Evolutionary conservation across 2,888 invertebrate genomes (phyloP), one percentile per base, ranked within the genome.

Genomic region (Cheilosia grossa): DNA sequence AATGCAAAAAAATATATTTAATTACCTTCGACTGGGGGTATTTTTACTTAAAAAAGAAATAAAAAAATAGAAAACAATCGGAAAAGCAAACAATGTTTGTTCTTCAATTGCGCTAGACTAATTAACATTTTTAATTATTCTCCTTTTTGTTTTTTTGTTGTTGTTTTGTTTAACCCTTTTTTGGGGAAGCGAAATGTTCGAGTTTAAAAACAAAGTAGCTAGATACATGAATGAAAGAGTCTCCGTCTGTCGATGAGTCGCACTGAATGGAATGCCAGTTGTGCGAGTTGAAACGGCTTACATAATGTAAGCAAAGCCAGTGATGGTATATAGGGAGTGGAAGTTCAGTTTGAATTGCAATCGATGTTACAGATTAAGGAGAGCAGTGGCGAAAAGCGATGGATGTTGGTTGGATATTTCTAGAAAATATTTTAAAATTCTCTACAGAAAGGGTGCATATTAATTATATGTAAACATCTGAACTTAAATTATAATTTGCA

Each of bases 61-160:
- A n/a, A 64, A 40, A 61, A 42, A 15, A 7, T 2, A 13, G 15
- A 61, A 61, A 53, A 72, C 72, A 78, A 63, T 67, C 30, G 42
- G 13, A 56, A 42, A 78, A 53, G 42, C 58, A 63, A 81, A 78
- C 19, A 63, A 70, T 69, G 53, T 83, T 83, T 83, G 64, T 73
- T 78, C 78, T 83, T 69, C 63, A 63, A 58, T 69, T 83, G 72
- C 73, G 78, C 61, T 53, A 51, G 73, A 82, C 72, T 82, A 78
- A 82, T 82, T 82, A 82, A 67, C 78, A 82, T 82, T 82, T 67
- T 73, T 78, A 82, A 78, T 78, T 82, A 67, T 78, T 73, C 78
- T 72, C 49, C n/a, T 19, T 47, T 9, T 17, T 47, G 1, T 21
- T 44, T 44, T 47, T 44, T n/a, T 17, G 0, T 44, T 44, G 30